Percentiles rank a stretch among this genome's conserved stretches.
phyloP scores from a whole-genome alignment of 2,797 vertebrate genomes.

The Meda fulgida region DNA sequence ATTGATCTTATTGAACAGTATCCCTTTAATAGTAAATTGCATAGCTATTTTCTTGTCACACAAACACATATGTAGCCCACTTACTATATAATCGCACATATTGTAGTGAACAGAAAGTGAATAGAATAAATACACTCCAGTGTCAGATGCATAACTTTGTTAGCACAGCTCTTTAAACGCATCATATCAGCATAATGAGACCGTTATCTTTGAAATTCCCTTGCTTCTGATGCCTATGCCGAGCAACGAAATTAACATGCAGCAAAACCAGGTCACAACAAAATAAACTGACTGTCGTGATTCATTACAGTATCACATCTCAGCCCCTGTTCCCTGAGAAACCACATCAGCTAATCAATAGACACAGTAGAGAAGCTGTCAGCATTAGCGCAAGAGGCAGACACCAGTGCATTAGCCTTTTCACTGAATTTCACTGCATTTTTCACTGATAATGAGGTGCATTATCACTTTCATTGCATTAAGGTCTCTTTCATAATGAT shows the following conservation, averaged over 20 bases:
- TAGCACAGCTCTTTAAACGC: constrained; percentile 71
- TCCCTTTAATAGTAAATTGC: neutral
- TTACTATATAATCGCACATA: neutral
- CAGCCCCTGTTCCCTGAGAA: constrained; percentile 16
- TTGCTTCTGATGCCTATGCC: constrained; percentile 60
- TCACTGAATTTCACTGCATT: neutral
- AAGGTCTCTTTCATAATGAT: constrained; percentile 14
- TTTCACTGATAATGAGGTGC: too few species aligned
- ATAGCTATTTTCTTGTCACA: neutral
- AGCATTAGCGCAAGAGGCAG: constrained; percentile 16
- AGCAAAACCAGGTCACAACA: constrained; percentile 73
- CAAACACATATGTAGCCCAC: neutral
- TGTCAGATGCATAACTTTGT: constrained; percentile 68
- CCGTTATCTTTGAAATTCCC: constrained; percentile 75
- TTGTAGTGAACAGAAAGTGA: neutral
- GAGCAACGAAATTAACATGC: constrained; percentile 73
- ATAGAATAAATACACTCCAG: constrained; percentile 46
- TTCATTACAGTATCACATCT: constrained; percentile 46
- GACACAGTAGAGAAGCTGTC: constrained; percentile 29
- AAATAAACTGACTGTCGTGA: constrained; percentile 68
- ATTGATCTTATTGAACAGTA: neutral
- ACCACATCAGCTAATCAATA: constrained; percentile 33
- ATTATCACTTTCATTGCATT: neutral
- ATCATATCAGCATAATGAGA: constrained; percentile 65
- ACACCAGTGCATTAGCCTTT: neutral